Percentiles rank a stretch among this genome's conserved stretches.
These are phyloP conservation scores for Stratiomys singularior DNA, from an alignment of 2,888 invertebrate species.

Conservation along the genomic window DNA sequence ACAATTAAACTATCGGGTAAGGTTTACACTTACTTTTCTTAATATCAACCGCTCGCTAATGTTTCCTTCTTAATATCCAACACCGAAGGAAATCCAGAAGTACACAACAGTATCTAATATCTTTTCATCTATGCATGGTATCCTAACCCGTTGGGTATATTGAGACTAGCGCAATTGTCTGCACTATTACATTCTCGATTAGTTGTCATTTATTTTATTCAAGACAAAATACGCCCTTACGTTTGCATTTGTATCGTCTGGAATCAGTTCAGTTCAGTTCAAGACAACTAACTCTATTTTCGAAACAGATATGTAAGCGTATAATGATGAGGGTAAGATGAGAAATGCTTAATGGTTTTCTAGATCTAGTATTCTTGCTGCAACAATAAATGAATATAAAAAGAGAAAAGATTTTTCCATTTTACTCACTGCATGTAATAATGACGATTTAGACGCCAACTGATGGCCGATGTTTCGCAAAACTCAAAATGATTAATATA, in stretches of 20 bases:
- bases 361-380: conserved; percentile 16
- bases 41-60: not conserved
- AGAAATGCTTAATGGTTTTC: conserved; percentile 39
- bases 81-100: not conserved
- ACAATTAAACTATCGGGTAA: conserved; percentile 44
- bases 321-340: conserved; percentile 34
- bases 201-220: conserved; percentile 34
- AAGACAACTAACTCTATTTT: conserved; percentile 20
- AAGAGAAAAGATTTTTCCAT: not conserved
- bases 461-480: not conserved
- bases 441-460: not conserved
- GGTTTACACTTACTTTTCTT: conserved; percentile 15
- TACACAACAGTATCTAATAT: conserved; percentile 2
- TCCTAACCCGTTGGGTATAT: not conserved
- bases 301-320: not conserved
- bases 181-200: conserved; percentile 22
- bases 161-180: not conserved
- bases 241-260: not conserved
- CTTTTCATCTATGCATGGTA: not conserved
- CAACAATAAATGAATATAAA: not conserved
- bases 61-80: not conserved
- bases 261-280: conserved; percentile 20
- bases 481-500: conserved; percentile 41
- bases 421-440: not conserved
- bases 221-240: conserved; percentile 38